phyloP scores from a whole-genome alignment of 1,140 invertebrate species.

The Rhynchophorus ferrugineus region DNA sequence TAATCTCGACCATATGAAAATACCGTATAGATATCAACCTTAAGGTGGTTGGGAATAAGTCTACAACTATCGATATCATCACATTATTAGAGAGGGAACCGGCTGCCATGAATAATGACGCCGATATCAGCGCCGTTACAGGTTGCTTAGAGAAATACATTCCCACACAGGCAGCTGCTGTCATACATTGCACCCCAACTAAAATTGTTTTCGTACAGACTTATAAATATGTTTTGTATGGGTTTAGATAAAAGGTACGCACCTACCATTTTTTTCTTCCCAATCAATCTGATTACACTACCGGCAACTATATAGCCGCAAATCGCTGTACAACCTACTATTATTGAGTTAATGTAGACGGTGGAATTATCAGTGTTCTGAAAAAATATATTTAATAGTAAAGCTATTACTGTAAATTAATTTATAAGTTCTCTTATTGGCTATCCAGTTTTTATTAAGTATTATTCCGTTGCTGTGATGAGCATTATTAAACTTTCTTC shows the following conservation, averaged over 20 bases:
- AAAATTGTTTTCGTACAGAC: too few relatives aligned
- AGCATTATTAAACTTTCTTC: too few relatives aligned
- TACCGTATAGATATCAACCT: conserved; percentile 20
- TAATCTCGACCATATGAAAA: neutral
- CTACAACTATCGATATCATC: conserved; percentile 29
- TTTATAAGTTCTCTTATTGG: too few relatives aligned
- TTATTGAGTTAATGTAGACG: conserved; percentile 31
- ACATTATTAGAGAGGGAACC: conserved; percentile 29
- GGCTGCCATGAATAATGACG: conserved; percentile 24
- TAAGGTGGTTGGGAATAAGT: conserved; percentile 37
- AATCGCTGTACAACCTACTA: conserved; percentile 20
- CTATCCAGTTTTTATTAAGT: too few relatives aligned
- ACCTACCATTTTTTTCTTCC: conserved; percentile 26
- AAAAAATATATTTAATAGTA: neutral
- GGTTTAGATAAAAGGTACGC: too few relatives aligned
- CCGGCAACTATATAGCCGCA: conserved; percentile 21
- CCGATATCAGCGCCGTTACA: conserved; percentile 15
- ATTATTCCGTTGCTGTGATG: too few relatives aligned
- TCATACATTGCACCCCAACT: conserved; percentile 8
- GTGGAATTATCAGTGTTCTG: conserved; percentile 26
- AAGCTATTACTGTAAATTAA: too few relatives aligned
- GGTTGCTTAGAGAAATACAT: conserved; percentile 30
- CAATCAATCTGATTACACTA: conserved; percentile 21
- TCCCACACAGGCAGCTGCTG: conserved; percentile 13
- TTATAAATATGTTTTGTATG: too few relatives aligned